These are phyloP conservation scores for Artemia franciscana DNA, from an alignment of 1,140 invertebrate species.

Conservation along the genomic window DNA sequence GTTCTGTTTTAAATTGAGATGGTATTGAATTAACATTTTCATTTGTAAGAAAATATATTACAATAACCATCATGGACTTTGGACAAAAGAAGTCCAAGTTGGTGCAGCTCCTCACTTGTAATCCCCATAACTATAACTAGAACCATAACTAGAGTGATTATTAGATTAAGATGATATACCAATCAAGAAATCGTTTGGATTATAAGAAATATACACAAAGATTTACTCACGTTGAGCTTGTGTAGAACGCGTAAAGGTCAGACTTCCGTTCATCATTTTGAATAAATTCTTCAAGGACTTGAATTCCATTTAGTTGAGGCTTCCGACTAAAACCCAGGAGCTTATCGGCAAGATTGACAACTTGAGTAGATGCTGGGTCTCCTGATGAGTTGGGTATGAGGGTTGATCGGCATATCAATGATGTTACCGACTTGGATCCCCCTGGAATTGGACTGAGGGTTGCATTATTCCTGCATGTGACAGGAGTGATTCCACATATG, in stretches of 20 bases:
- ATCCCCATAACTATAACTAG: too few species aligned
- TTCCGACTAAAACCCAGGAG: slow-evolving; percentile 24
- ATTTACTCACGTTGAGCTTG: slow-evolving; percentile 19
- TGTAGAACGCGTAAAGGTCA: slow-evolving; percentile 24
- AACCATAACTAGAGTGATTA: too few species aligned
- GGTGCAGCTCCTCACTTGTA: too few species aligned
- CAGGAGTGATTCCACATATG: slow-evolving; percentile 24
- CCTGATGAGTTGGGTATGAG: slow-evolving; percentile 21
- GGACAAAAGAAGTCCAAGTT: too few species aligned
- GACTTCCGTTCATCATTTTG: slow-evolving; percentile 11
- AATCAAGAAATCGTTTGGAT: too few species aligned
- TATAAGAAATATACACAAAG: not conserved
- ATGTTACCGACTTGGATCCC: slow-evolving; percentile 12
- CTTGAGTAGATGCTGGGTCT: slow-evolving; percentile 23
- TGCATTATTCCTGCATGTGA: slow-evolving; percentile 24
- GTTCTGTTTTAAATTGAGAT: too few species aligned
- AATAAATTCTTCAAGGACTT: slow-evolving; percentile 19
- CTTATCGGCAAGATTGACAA: slow-evolving; percentile 26
- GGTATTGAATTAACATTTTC: too few species aligned
- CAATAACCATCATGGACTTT: too few species aligned
- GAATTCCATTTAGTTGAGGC: slow-evolving; percentile 16
- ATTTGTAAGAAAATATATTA: too few species aligned
- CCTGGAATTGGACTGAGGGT: slow-evolving; percentile 9
- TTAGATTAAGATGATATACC: too few species aligned
- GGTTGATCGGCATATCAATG: slow-evolving; percentile 26